Evolutionary conservation across 2,888 invertebrate species (phyloP).

Genomic region (Phaedon cochleariae): DNA sequence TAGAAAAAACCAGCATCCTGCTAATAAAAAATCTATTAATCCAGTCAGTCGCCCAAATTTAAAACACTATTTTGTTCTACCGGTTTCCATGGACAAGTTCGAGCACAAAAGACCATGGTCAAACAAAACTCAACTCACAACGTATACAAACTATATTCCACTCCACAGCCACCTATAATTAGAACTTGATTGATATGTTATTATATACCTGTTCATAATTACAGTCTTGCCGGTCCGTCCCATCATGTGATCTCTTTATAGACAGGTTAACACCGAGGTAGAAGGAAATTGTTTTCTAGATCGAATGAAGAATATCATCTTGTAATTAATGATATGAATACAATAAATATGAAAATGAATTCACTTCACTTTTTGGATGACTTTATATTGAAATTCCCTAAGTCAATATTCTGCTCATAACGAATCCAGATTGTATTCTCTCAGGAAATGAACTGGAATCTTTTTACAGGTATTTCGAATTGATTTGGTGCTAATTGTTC

Average conservation of each 20-base stretch:
- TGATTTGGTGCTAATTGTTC: no score
- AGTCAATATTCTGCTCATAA: no score
- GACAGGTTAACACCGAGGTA: slow-evolving; percentile 33
- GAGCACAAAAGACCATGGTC: slow-evolving; percentile 6
- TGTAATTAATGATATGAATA: not conserved
- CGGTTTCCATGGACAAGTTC: slow-evolving; percentile 23
- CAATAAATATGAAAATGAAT: no score
- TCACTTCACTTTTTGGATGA: no score
- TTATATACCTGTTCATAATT: slow-evolving; percentile 60
- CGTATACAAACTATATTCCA: slow-evolving; percentile 42
- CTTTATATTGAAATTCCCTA: no score
- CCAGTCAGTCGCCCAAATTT: slow-evolving; percentile 30
- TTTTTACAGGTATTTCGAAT: no score
- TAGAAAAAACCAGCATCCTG: slow-evolving; percentile 11
- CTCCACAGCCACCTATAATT: slow-evolving; percentile 50
- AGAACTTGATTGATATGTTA: slow-evolving; percentile 60
- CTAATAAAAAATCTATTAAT: slow-evolving; percentile 35
- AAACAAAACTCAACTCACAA: slow-evolving; percentile 26
- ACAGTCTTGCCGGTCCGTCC: slow-evolving; percentile 47
- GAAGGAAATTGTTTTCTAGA: slow-evolving; percentile 34
- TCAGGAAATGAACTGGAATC: no score
- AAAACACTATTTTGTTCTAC: slow-evolving; percentile 31
- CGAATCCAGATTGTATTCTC: no score
- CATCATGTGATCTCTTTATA: slow-evolving; percentile 45
- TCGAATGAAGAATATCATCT: slow-evolving; percentile 23